Evolutionary conservation across 2,888 invertebrate genomes (phyloP).

Genomic region (Lasioglossum malachurum): DNA sequence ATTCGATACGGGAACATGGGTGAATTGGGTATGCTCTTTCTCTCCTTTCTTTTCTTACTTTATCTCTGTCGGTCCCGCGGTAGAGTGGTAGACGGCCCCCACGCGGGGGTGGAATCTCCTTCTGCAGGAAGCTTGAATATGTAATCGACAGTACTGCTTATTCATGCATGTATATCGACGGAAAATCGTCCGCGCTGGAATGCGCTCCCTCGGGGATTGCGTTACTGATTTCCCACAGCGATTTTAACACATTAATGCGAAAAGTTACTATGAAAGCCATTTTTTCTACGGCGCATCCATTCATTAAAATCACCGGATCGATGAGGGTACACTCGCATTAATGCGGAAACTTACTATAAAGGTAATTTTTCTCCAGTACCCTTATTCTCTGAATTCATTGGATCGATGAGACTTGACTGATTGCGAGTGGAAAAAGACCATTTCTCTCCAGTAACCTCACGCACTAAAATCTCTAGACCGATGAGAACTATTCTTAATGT

Average conservation of each 20-base stretch:
- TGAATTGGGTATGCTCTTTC: conserved; percentile 32
- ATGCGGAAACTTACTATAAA: not conserved
- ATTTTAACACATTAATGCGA: not conserved
- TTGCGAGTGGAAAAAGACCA: not conserved
- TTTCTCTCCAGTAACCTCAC: too few species aligned
- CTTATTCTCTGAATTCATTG: not conserved
- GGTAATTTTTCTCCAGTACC: not conserved
- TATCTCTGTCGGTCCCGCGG: conserved; percentile 18
- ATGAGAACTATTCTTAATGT: too few species aligned
- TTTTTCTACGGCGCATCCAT: not conserved
- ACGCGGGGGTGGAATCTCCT: conserved; percentile 34
- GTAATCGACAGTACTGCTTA: conserved; percentile 71
- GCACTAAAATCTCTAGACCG: not conserved
- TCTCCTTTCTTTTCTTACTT: conserved; percentile 18
- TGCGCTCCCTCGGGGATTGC: conserved; percentile 46
- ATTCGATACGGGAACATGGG: conserved; percentile 76
- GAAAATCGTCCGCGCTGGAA: conserved; percentile 35
- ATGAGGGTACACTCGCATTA: not conserved
- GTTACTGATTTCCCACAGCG: conserved; percentile 30
- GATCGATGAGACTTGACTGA: too few species aligned
- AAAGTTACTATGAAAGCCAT: not conserved
- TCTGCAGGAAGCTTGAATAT: conserved; percentile 70
- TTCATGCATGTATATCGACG: conserved; percentile 65
- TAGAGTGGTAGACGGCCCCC: conserved; percentile 5
- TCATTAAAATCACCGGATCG: not conserved